Percentiles rank a stretch among this genome's conserved stretches.
Evolutionary conservation across 1,140 invertebrate genomes (phyloP).

Genomic region (Archegozetes longisetosus): DNA sequence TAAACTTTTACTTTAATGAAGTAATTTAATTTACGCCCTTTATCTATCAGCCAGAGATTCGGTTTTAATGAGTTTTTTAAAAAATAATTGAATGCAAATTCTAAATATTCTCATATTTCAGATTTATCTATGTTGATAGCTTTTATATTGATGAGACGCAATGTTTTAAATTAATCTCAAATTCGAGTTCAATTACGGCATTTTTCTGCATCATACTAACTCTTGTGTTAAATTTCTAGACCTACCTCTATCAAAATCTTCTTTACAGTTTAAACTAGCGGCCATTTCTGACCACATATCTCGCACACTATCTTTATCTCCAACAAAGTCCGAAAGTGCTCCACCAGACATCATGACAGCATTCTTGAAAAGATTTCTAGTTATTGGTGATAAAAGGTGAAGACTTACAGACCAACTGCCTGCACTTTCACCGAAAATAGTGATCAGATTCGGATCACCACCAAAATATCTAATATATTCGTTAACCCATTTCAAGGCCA

Average conservation of each 20-base stretch:
- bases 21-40: no score
- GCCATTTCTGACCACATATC: neutral
- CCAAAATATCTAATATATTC: constrained; percentile 29
- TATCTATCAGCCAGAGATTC: no score
- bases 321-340: neutral
- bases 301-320: neutral
- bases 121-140: no score
- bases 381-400: constrained; percentile 16
- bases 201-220: neutral
- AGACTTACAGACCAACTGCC: constrained; percentile 27
- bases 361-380: neutral
- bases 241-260: neutral
- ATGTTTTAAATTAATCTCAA: no score
- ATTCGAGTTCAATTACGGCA: constrained; percentile 51
- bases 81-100: no score
- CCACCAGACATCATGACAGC: constrained; percentile 1
- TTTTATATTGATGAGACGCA: no score
- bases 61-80: no score
- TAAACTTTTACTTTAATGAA: no score
- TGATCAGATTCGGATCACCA: no score
- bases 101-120: no score
- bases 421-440: constrained; percentile 28
- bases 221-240: neutral
- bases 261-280: neutral
- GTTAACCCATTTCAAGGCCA: constrained; percentile 27